Conservation (phyloP, 2,797 vertebrate genomes). For the Morus bassanus region DNA sequence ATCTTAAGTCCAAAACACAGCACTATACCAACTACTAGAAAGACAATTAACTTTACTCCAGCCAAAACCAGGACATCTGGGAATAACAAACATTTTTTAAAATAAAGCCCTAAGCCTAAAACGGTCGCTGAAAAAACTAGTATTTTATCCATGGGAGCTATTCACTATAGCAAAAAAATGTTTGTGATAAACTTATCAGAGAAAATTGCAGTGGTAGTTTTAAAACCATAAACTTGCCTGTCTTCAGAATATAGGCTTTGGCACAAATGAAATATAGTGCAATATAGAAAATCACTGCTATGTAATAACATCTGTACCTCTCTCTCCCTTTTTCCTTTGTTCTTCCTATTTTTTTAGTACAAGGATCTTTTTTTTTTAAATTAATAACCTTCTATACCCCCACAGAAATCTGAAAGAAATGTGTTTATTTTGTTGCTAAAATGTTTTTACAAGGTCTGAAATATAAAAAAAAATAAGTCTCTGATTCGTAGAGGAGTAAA, state of each 20-base stretch:
- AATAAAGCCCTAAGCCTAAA: not conserved
- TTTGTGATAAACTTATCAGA: not conserved
- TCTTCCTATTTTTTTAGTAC: not conserved
- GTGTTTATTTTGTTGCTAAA: not conserved
- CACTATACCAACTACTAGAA: not conserved
- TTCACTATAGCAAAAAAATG: not conserved
- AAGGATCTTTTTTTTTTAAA: not conserved
- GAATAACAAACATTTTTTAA: not conserved
- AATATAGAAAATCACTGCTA: not conserved
- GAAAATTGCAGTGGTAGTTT: not conserved
- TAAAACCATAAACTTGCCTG: not conserved
- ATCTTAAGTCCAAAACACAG: not conserved
- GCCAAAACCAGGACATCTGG: not conserved
- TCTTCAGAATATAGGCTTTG: not conserved
- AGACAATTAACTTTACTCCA: not conserved
- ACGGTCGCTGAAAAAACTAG: not conserved
- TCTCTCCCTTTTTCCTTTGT: not conserved
- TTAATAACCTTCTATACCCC: not conserved
- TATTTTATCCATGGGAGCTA: not conserved
- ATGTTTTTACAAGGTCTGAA: not conserved
- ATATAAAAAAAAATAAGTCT: not conserved
- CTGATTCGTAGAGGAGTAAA: not conserved
- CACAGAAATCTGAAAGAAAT: not conserved
- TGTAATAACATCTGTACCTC: not conserved
- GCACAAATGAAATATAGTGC: not conserved